phyloP scores from a whole-genome alignment of 2,113 vertebrate genomes.

The Mesoclemmys tuberculata region DNA sequence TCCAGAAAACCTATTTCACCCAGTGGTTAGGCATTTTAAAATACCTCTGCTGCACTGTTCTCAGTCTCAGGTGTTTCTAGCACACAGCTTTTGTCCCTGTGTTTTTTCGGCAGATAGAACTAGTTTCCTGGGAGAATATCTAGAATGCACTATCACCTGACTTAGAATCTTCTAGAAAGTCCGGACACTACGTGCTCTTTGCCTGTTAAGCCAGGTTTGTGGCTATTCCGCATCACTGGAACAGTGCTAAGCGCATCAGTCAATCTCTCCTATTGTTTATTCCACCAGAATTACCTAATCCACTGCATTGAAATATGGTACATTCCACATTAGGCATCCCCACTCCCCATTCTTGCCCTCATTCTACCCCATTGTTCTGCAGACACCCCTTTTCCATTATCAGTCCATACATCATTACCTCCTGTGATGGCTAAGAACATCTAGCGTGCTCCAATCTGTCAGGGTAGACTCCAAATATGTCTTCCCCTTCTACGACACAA shows the following conservation, averaged over 20 bases:
- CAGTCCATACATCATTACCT: background rate
- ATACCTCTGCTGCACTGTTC: background rate
- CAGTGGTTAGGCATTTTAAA: background rate
- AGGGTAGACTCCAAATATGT: background rate
- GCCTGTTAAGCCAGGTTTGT: background rate
- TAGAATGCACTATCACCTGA: background rate
- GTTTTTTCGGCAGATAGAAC: background rate
- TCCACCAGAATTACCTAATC: background rate
- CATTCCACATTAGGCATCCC: background rate
- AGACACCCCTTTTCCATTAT: background rate
- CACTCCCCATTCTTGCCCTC: background rate
- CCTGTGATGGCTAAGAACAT: background rate
- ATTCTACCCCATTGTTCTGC: background rate
- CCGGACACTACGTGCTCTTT: background rate
- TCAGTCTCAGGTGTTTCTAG: background rate
- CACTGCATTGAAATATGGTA: background rate
- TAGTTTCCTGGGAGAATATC: fast-evolving
- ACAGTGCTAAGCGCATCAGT: background rate
- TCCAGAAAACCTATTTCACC: background rate
- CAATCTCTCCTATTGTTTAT: background rate
- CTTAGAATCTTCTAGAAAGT: background rate
- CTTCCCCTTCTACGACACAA: constrained; percentile 6
- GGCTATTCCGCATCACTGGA: background rate
- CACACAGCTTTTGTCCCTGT: background rate
- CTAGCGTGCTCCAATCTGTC: background rate